Percentiles rank a stretch among this genome's conserved stretches.
phyloP scores from a whole-genome alignment of 2,113 vertebrate species.

The Petrocephalus zakoni region DNA sequence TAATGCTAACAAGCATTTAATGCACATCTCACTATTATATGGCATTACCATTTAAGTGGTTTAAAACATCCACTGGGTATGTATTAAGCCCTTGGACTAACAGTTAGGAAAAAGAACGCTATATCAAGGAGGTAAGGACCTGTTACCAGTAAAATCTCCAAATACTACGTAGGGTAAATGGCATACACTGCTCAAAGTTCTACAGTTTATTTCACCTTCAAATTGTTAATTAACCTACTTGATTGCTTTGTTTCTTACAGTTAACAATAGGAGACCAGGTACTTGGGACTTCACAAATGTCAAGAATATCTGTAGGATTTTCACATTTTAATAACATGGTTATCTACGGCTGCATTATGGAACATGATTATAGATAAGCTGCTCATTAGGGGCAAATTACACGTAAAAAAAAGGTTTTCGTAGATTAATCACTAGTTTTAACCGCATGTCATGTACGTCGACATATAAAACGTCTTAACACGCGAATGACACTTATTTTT shows the following conservation, averaged over 20 bases:
- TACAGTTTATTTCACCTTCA: not conserved
- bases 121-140: not conserved
- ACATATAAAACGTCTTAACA: not conserved
- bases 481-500: not conserved
- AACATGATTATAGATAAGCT: not conserved
- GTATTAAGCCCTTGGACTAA: not conserved
- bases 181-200: not conserved
- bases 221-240: not conserved
- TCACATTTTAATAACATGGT: not conserved
- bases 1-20: not conserved
- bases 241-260: not conserved
- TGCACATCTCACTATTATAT: not conserved
- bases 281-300: not conserved
- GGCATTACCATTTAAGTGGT: slow-evolving; percentile 4
- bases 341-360: not conserved
- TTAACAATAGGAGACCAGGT: not conserved
- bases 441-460: not conserved
- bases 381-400: not conserved
- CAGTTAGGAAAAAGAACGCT: not conserved
- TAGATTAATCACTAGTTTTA: not conserved
- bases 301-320: not conserved
- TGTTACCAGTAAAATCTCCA: not conserved
- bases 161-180: not conserved
- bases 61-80: not conserved
- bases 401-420: not conserved